Evolutionary conservation across 2,888 invertebrate species (phyloP).

Genomic region (Apamea epomidion): DNA sequence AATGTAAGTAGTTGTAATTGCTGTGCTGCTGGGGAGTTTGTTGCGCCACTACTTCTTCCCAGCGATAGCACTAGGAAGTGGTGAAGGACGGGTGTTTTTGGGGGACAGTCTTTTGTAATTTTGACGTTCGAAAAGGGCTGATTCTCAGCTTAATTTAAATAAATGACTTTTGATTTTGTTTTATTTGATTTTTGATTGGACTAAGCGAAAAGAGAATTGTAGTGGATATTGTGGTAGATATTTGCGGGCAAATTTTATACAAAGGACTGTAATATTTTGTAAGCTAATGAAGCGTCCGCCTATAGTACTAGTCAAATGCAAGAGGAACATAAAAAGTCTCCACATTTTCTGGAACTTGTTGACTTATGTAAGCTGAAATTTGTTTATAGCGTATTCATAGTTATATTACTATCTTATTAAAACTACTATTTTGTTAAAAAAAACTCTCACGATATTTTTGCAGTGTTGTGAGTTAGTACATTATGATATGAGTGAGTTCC

Average conservation of each 20-base stretch:
- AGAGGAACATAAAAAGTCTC: background rate
- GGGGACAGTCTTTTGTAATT: too few species aligned
- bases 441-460: background rate
- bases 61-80: too few species aligned
- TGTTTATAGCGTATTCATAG: background rate
- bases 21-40: too few species aligned
- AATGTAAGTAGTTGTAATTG: background rate
- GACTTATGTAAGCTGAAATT: background rate
- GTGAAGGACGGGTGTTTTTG: too few species aligned
- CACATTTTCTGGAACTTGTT: background rate
- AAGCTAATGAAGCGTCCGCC: background rate
- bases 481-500: too few species aligned
- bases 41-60: too few species aligned
- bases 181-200: too few species aligned
- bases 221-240: background rate
- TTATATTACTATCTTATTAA: background rate
- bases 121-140: too few species aligned
- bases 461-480: background rate
- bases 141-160: too few species aligned
- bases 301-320: background rate
- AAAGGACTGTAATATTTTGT: background rate
- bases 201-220: too few species aligned
- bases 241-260: background rate
- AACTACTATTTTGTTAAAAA: too few species aligned
- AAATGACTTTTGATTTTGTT: too few species aligned